Base-by-base conservation (phyloP, 2,797 vertebrate species). In the Poeciliopsis gracilis region DNA sequence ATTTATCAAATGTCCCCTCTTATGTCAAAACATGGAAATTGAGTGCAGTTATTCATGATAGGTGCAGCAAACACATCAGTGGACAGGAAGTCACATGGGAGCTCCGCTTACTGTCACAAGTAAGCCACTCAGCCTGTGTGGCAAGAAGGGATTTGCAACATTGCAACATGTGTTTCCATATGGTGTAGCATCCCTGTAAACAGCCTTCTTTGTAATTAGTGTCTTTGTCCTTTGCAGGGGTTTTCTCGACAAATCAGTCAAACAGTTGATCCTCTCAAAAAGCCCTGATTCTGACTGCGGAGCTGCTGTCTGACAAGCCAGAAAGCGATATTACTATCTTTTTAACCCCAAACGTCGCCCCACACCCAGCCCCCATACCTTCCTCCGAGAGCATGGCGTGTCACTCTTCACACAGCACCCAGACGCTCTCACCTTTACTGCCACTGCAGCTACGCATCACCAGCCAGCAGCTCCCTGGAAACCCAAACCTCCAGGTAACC, bases 11-110 rank as follows among this genome's bases (percentile, higher is more conserved):
- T 79, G 89, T 92, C 84, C 87, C 82, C 87, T 88, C 87, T 86
- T 79, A 80, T 91, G 94, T 94, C 93, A 95, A 93, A 94, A 93
- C 91, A 91, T 91, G 90, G 93, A 93, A 93, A 93, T 92, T 90
- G 90, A 88, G 90, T 72, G 3, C 88, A 59, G 90, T 92, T 91
- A 88, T 85, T 93, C 89, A 90, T 84, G 89, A 91, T 89, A 77
- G 80, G 86, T 0, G 67, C 86, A 38, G 88, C 82, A 88, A 94
- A 92, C 91, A 93, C 90, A 91, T 87, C 86, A 86, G 88, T 78
- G 87, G 92, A 91, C 85, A 87, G 89, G 90, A 89, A 91, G 91
- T 90, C 89, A 72, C 84, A 2, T 41, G 91, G 84, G 92, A 92
- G 75, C 74, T 77, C 74, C 8, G 13, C 84, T 91, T 90, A 83